phyloP scores from a whole-genome alignment of 2,888 invertebrate species.

The Odontocolon sp. region DNA sequence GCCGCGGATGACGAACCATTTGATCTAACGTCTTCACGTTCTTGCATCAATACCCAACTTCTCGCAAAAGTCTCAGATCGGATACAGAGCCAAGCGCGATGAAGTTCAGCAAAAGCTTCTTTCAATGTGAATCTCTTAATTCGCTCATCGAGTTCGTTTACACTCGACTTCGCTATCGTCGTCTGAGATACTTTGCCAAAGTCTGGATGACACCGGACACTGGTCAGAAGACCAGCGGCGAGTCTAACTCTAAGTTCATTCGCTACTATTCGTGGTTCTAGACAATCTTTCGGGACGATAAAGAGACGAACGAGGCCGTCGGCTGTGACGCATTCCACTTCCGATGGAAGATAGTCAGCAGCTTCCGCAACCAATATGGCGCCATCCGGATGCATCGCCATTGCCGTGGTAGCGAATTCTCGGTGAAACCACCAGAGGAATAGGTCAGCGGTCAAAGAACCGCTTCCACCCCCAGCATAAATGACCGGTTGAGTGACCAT shows the following conservation, averaged over 20 bases:
- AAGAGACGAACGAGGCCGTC: constrained; percentile 77
- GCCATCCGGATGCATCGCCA: constrained; percentile 80
- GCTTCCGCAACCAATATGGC: constrained; percentile 79
- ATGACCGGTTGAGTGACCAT: constrained; percentile 82
- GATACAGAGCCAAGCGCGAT: constrained; percentile 80
- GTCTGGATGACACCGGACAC: constrained; percentile 62
- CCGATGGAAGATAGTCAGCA: constrained; percentile 78
- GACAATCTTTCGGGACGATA: constrained; percentile 71
- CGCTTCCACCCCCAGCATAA: constrained; percentile 81
- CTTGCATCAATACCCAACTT: constrained; percentile 74
- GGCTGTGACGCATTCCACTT: constrained; percentile 76
- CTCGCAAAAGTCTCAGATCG: constrained; percentile 80
- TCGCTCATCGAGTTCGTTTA: constrained; percentile 54
- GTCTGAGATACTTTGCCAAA: constrained; percentile 21
- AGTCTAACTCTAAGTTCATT: constrained; percentile 79
- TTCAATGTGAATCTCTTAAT: constrained; percentile 78
- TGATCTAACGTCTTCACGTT: constrained; percentile 63
- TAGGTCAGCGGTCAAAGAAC: constrained; percentile 79
- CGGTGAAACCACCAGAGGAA: constrained; percentile 82
- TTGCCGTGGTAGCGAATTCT: constrained; percentile 81
- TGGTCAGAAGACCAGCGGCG: constrained; percentile 72
- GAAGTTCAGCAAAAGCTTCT: constrained; percentile 81
- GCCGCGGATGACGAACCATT: constrained; percentile 11
- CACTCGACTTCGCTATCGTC: background rate
- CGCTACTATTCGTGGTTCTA: constrained; percentile 73